phyloP scores from a whole-genome alignment of 2,888 invertebrate species.

The Spicauda simplicius region DNA sequence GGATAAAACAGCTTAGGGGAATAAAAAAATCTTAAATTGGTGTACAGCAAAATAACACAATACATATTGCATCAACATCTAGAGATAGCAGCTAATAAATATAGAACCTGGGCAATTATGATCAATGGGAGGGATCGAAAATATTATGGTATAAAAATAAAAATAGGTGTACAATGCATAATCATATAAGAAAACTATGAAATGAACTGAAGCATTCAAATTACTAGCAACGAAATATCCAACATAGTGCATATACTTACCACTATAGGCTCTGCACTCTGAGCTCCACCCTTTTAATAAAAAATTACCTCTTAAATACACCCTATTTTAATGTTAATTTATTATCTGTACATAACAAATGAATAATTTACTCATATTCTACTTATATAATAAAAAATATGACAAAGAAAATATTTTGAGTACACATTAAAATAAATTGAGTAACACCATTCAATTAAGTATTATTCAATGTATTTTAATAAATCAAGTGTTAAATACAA shows the following conservation, averaged over 20 bases:
- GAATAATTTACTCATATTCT: background rate
- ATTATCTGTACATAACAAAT: background rate
- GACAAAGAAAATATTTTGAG: too few species aligned
- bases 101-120: constrained; percentile 36
- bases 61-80: constrained; percentile 73
- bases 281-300: constrained; percentile 89
- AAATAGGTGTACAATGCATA: constrained; percentile 39
- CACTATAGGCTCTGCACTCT: constrained; percentile 97
- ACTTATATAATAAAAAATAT: background rate
- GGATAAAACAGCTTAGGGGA: constrained; percentile 46
- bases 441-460: too few species aligned
- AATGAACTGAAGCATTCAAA: constrained; percentile 51
- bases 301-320: constrained; percentile 52
- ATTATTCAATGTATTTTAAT: too few species aligned
- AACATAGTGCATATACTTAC: constrained; percentile 87
- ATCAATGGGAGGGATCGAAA: constrained; percentile 29
- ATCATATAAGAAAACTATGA: constrained; percentile 45
- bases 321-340: constrained; percentile 40
- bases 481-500: too few species aligned
- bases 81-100: constrained; percentile 78
- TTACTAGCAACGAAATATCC: constrained; percentile 15
- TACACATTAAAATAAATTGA: too few species aligned
- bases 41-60: constrained; percentile 52
- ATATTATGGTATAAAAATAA: constrained; percentile 37
- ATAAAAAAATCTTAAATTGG: constrained; percentile 44